A percentile compares a stretch with the other conserved stretches of the same genome.
Evolutionary conservation across 1,140 invertebrate genomes (phyloP).

Genomic region (Achatina immaculata): DNA sequence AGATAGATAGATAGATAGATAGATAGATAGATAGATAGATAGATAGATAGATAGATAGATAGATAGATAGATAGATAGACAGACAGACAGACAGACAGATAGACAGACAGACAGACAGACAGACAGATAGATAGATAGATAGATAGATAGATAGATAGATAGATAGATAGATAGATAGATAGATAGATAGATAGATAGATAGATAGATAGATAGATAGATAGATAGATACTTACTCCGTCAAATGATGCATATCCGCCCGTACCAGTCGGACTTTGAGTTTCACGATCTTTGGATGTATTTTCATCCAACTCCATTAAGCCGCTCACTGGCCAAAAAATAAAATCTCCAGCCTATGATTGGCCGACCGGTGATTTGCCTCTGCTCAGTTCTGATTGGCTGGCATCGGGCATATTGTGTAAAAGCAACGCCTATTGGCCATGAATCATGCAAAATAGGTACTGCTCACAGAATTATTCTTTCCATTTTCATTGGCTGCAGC

Average conservation of each 20-base stretch:
- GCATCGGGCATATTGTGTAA: too few relatives aligned
- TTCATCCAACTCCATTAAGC: conserved; percentile 40
- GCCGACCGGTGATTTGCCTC: background rate
- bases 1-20: too few relatives aligned
- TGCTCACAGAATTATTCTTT: too few relatives aligned
- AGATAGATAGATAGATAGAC: too few relatives aligned
- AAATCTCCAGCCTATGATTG: conserved; percentile 33
- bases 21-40: conserved; percentile 4
- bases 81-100: too few relatives aligned
- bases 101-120: too few relatives aligned
- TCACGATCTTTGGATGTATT: conserved; percentile 40
- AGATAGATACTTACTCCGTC: conserved; percentile 34
- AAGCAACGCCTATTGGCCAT: too few relatives aligned
- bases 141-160: conserved; percentile 1
- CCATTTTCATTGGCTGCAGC: too few relatives aligned
- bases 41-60: conserved; percentile 1
- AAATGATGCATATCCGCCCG: conserved; percentile 39
- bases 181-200: background rate
- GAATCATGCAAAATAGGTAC: too few relatives aligned
- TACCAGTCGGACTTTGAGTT: conserved; percentile 34
- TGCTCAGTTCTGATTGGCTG: background rate
- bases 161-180: background rate
- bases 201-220: conserved; percentile 18
- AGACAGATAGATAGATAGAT: too few relatives aligned
- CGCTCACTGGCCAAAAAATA: background rate